Conservation (phyloP, 1,140 invertebrate species). For the Zaprionus camerounensis region DNA sequence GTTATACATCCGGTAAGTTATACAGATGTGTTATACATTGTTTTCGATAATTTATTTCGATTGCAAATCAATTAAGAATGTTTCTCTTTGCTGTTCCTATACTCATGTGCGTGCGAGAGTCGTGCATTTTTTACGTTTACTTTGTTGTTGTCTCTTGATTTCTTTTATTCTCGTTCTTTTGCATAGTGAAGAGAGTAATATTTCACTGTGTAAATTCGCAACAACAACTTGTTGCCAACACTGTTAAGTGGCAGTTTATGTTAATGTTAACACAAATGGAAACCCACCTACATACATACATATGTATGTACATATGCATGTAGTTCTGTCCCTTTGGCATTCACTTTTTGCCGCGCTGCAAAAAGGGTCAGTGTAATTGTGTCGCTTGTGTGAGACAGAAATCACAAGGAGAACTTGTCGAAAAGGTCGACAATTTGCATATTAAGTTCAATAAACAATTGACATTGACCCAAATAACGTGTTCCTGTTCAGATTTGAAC, state of each 20-base stretch:
- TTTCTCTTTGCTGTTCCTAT: neutral
- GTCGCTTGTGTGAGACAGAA: constrained; percentile 16
- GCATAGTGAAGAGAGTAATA: constrained; percentile 31
- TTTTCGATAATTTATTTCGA: neutral
- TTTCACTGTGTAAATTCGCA: constrained; percentile 36
- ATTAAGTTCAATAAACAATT: constrained; percentile 60
- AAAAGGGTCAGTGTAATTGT: constrained; percentile 27
- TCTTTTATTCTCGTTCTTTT: constrained; percentile 11
- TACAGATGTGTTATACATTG: neutral
- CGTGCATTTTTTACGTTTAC: neutral
- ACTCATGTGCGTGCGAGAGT: neutral
- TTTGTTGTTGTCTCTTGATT: constrained; percentile 13
- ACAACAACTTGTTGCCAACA: constrained; percentile 29
- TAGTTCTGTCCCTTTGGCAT: constrained; percentile 27
- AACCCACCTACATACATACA: neutral
- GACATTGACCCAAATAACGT: constrained; percentile 68
- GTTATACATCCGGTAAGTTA: constrained; percentile 44
- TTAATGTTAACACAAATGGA: neutral
- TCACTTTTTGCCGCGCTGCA: constrained; percentile 14
- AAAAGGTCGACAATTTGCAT: constrained; percentile 23
- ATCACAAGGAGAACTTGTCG: constrained; percentile 1
- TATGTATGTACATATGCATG: neutral
- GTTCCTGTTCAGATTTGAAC: neutral
- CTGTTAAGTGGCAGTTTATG: constrained; percentile 12
- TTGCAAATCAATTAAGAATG: neutral